Base-by-base conservation (phyloP, 2,888 invertebrate genomes). In the Lasioglossum vierecki region DNA sequence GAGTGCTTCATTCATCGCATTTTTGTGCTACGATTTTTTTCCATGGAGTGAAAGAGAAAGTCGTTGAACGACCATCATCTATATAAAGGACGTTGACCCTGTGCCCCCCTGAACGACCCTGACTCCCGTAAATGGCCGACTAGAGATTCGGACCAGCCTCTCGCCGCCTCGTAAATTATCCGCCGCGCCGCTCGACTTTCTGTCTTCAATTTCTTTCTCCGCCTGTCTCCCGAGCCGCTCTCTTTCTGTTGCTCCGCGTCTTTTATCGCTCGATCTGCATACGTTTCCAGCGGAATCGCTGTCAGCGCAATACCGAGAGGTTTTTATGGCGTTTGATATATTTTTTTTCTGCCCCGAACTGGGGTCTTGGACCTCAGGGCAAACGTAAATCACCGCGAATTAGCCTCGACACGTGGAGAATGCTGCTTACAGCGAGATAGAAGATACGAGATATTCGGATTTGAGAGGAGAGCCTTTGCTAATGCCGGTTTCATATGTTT, bases 21-120 rank as follows among this genome's bases (percentile, higher is more conserved):
- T n/a, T 3, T 49, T 15, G 11, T 66, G 63, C 53, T 66, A 49
- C 74, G 9, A n/a, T 80, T 35, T 73, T 83, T 85, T 81, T 79
- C 60, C 63, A 41, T 73, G 78, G 82, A 88, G 75, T 70, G 83
- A 89, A 87, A 82, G 89, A 81, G 89, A 89, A 89, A 89, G 89
- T 87, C 81, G 82, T 84, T 87, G 85, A 84, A 80, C 68, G 85
- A 82, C 89, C 88, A 83, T 89, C 88, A 89, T 84, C 87, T 77
- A 87, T 89, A 87, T 89, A 80, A 57, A 80, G 88, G 84, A 73
- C 83, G 79, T 75, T 79, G 86, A 88, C 86, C 79, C 57, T 6
- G 18, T 18, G n/a, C 35, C 84, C 79, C 78, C 66, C 18, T 49
- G 30, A n/a, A 30, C 78, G 88, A 88, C 88, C 88, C 86, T 88